These are phyloP conservation scores for Tenthredo distinguenda DNA, from an alignment of 2,888 invertebrate genomes.

Conservation along the genomic window DNA sequence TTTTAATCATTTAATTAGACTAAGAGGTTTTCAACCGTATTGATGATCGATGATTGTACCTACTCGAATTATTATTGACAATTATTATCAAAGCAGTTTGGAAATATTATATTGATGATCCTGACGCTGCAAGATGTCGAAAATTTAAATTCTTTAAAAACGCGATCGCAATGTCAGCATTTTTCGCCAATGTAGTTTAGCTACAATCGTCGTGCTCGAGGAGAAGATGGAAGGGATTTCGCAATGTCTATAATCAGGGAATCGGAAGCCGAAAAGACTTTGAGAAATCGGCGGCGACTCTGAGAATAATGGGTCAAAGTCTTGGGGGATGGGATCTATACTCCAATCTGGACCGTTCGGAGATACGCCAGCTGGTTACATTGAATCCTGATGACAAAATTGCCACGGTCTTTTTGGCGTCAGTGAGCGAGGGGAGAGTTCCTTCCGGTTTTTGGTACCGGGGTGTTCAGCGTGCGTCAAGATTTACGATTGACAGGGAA, in stretches of 20 bases:
- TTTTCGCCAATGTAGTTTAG: neutral
- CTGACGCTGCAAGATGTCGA: neutral
- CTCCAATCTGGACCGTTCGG: conserved; percentile 38
- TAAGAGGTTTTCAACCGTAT: neutral
- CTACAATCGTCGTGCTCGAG: neutral
- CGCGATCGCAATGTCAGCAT: conserved; percentile 1
- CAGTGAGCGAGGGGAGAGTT: conserved; percentile 2
- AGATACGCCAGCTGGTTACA: conserved; percentile 34
- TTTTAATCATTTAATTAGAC: neutral
- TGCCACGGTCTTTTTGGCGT: conserved; percentile 11
- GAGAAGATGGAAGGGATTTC: neutral
- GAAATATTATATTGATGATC: neutral
- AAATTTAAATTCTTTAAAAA: neutral
- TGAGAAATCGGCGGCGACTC: conserved; percentile 37
- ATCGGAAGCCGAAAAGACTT: conserved; percentile 33
- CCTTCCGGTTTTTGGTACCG: conserved; percentile 26
- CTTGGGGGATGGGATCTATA: conserved; percentile 12
- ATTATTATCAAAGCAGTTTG: neutral
- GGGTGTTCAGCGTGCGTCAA: conserved; percentile 14
- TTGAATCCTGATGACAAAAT: conserved; percentile 44
- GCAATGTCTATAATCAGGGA: conserved; percentile 23
- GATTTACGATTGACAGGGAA: conserved; percentile 36
- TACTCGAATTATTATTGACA: neutral
- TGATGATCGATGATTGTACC: neutral
- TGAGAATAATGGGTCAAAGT: conserved; percentile 44